phyloP scores from a whole-genome alignment of 2,113 vertebrate species.

The Heterocephalus glaber region DNA sequence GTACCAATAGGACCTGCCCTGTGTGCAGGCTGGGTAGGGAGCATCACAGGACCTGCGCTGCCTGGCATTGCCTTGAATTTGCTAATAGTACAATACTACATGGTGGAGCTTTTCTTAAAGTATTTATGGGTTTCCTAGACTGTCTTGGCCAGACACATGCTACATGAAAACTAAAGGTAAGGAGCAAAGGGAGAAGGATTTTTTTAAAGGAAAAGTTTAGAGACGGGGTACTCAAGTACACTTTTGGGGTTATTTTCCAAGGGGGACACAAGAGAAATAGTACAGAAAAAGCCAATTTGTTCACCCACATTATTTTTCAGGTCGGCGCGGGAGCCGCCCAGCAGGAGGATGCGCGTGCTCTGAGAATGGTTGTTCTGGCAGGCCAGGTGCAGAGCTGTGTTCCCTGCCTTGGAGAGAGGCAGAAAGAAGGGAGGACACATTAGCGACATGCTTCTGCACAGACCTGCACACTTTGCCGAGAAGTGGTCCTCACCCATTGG shows the following conservation, averaged over 20 bases:
- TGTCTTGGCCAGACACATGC: background rate
- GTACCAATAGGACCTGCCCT: background rate
- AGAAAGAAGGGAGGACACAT: constrained; percentile 60
- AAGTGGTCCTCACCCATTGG: background rate
- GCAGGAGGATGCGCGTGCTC: constrained; percentile 92
- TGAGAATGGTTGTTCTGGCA: constrained; percentile 97
- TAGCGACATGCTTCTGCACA: constrained; percentile 41
- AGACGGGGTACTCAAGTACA: background rate
- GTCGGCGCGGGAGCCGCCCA: constrained; percentile 95
- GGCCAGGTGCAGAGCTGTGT: constrained; percentile 95
- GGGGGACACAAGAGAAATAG: background rate
- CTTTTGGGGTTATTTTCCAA: background rate
- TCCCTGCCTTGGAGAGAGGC: constrained; percentile 91
- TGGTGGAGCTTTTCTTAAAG: background rate
- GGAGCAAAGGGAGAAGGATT: background rate
- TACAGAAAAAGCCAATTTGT: background rate
- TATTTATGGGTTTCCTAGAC: background rate
- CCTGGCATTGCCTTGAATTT: background rate
- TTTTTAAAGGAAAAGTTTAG: background rate
- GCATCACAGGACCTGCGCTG: background rate
- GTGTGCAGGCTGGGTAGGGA: accelerated
- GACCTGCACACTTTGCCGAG: background rate
- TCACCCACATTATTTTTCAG: constrained; percentile 94
- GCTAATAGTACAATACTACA: background rate
- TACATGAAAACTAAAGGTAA: background rate